Evolutionary conservation across 2,888 invertebrate genomes (phyloP).

Genomic region (Apocheima hispidaria): DNA sequence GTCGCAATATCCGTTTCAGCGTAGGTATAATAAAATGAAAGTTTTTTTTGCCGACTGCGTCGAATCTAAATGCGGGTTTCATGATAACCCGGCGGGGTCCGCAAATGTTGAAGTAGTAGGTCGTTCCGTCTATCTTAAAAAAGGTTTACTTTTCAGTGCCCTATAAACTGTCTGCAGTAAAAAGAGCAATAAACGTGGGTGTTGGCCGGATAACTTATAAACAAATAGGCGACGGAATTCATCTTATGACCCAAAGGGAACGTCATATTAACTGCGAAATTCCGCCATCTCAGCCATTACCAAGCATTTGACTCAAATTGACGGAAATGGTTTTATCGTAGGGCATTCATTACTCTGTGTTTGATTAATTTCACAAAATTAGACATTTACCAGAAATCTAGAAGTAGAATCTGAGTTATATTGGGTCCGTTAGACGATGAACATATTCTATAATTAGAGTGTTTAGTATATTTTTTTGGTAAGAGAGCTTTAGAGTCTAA

Average conservation of each 20-base stretch:
- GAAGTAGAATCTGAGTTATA: no score
- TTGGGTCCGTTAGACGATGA: no score
- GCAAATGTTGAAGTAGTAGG: constrained; percentile 10
- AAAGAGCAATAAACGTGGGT: constrained; percentile 13
- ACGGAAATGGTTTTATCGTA: neutral
- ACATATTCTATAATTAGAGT: no score
- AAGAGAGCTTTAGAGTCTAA: no score
- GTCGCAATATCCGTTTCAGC: neutral
- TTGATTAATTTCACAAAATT: neutral
- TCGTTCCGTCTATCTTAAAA: constrained; percentile 17
- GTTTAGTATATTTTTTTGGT: no score
- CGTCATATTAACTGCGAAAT: constrained; percentile 16
- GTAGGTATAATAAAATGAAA: constrained; percentile 18
- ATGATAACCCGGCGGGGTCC: constrained; percentile 14
- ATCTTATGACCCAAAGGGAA: constrained; percentile 8
- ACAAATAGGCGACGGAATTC: constrained; percentile 19
- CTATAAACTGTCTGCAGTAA: constrained; percentile 16
- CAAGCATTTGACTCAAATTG: neutral
- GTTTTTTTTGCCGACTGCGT: constrained; percentile 16
- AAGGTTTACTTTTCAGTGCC: constrained; percentile 16
- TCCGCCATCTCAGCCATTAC: neutral
- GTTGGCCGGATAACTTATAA: constrained; percentile 11
- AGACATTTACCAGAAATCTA: neutral
- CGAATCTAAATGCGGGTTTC: constrained; percentile 18
- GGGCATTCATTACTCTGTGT: neutral